Conservation (phyloP, 2,888 invertebrate genomes). For the Stenoptilia bipunctidactyla region DNA sequence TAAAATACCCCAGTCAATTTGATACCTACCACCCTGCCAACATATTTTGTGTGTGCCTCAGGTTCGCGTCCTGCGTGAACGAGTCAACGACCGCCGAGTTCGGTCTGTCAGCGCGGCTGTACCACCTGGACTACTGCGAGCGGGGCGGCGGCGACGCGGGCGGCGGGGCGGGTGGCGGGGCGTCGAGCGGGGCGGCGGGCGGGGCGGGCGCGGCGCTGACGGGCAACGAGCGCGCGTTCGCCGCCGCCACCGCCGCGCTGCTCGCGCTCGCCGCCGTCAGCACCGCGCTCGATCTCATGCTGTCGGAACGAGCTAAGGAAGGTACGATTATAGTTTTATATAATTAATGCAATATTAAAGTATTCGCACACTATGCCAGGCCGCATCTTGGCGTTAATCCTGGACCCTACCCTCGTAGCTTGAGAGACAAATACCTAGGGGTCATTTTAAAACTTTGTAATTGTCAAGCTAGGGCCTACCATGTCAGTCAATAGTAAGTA, state of each 20-base stretch:
- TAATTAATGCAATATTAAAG: no score
- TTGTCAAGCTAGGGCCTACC: no score
- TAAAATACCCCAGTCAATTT: background rate
- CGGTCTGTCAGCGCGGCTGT: slow-evolving; percentile 41
- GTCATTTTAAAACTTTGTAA: no score
- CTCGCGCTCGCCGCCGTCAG: slow-evolving; percentile 36
- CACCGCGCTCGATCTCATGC: slow-evolving; percentile 39
- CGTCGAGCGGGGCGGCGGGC: background rate
- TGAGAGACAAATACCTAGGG: no score
- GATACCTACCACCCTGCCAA: background rate
- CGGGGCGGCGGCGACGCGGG: slow-evolving; percentile 4
- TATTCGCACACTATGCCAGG: no score
- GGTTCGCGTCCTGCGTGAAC: slow-evolving; percentile 53
- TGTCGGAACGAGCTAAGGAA: slow-evolving; percentile 41
- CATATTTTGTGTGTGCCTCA: no score
- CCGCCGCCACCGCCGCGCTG: slow-evolving; percentile 30
- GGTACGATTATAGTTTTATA: slow-evolving; percentile 22
- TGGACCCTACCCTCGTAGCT: no score
- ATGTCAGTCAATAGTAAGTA: no score
- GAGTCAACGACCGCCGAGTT: slow-evolving; percentile 31
- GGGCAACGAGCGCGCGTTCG: slow-evolving; percentile 32
- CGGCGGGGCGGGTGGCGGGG: slow-evolving; percentile 17
- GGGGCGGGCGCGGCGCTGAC: slow-evolving; percentile 18
- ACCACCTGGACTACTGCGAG: slow-evolving; percentile 43
- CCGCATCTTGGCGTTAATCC: no score